Base-by-base conservation (phyloP, 2,888 invertebrate genomes). In the Steinernema scapterisci region DNA sequence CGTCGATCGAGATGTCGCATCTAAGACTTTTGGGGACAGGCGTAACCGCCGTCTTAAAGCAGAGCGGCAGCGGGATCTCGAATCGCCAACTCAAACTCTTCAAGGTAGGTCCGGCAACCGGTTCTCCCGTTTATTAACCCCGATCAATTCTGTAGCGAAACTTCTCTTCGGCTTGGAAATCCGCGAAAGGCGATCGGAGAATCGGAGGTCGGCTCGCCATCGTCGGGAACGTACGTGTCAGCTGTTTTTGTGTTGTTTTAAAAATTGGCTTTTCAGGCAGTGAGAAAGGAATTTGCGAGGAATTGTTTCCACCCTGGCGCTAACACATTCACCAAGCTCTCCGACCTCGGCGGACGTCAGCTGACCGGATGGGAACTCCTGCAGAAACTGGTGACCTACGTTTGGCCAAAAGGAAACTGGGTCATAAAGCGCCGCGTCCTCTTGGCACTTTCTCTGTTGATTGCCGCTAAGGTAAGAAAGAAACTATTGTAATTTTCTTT, bases 401-500 rank as follows among this genome's bases (percentile, higher is more conserved):
- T 86, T 2, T 86, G 86, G 86, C 86, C 86, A 31, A 93, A 94
- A 91, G 93, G 94, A 88, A 93, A 95, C 87, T 89, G 90, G 76
- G 91, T 91, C 81, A 92, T 94, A 78, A 90, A 92, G 82, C 91
- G 91, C 79, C 91, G 96, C 78, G 97, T 99, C 21, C 91, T 93
- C 86, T 85, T 94, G 56, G 95, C 99, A 6, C 54, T 90, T 9
- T 81, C 86, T 6, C 83, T 91, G 13, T 86, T 91, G 3, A 78
- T 90, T 43, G 87, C 88, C 5, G 89, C 90, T 1, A 91, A 91
- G 88, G 90, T 90, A 21, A 5, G 52, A 31, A 7, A 25, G 48
- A 0, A 11, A 5, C 19, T 9, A 7, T 31, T 1, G 23, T 70
- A 23, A 45, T 56, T 70, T 21, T 31, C 46, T 23, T 73, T 19